Evolutionary conservation across 2,888 invertebrate species (phyloP), one percentile per base, ranked within the genome.

Genomic region (Agonopterix heracliana): DNA sequence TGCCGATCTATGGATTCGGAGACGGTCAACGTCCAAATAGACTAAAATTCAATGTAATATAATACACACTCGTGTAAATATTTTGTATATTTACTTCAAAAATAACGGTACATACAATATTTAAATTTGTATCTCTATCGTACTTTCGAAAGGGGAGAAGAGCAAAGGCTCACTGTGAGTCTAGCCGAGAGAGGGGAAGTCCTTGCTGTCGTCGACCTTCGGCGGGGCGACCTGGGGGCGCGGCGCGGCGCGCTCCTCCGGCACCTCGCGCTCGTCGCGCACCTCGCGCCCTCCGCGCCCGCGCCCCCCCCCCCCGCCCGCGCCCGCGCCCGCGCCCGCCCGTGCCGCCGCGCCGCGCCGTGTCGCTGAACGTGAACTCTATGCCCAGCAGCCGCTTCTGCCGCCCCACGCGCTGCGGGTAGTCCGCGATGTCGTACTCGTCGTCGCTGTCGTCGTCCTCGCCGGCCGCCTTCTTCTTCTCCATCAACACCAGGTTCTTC

Each of bases 201-300:
- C 97, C 83, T 94, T 94, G 90, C 96, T 97, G 89, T 98, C 97
- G 79, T 97, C 97, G 60, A 98, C 96, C 84, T 97, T 96, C 13
- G 97, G 96, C 62, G 94, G 93, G 54, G 88, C 77, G 35, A 68
- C 76, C 55, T 66, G 75, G 47, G 66, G 66, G 54, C 80, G 77
- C 55, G 71, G 71, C 53, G 54, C 61, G 26, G 78, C 72, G 61
- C 84, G 84, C 74, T 84, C 86, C 68, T 82, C 84, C 11, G 68
- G 60, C 57, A 75, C 80, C 59, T 78, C 85, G 46, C 79, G 60
- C 57, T 76, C 80, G 59, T 78, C 85, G 46, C 79, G 81, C 60
- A 78, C 26, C 26, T 26, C 26, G 79, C 46, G 75, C 73, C 65
- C 68, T 1, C 26, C 38, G 71, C 72, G 50, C 78, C 76, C 14